phyloP scores from a whole-genome alignment of 2,888 invertebrate genomes.

The Oeneis ivallda region DNA sequence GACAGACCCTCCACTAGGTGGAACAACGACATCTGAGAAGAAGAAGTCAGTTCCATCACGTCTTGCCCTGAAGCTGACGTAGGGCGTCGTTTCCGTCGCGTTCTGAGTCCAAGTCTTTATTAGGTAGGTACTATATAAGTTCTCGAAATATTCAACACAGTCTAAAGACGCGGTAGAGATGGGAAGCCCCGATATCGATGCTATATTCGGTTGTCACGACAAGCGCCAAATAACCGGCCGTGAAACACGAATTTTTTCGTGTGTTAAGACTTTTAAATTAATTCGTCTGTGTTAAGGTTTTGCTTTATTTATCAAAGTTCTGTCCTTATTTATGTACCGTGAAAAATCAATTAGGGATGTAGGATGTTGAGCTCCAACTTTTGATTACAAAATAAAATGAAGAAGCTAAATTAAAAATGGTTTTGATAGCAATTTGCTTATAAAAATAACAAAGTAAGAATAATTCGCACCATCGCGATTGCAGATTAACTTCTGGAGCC shows the following conservation, averaged over 20 bases:
- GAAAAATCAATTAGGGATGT: background rate
- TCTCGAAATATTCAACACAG: conserved; percentile 27
- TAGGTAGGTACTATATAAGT: background rate
- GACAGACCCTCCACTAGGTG: too few species aligned
- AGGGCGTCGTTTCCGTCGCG: too few species aligned
- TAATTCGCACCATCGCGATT: too few species aligned
- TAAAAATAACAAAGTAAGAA: too few species aligned
- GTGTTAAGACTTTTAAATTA: conserved; percentile 15
- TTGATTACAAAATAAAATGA: too few species aligned
- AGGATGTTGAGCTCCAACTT: background rate
- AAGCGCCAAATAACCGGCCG: conserved; percentile 15
- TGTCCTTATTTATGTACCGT: background rate
- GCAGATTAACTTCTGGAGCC: too few species aligned
- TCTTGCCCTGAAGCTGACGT: too few species aligned
- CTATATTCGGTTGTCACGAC: conserved; percentile 28
- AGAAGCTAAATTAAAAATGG: too few species aligned
- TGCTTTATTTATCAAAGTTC: conserved; percentile 9
- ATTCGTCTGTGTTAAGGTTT: conserved; percentile 16
- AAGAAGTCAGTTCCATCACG: too few species aligned
- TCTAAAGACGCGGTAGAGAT: conserved; percentile 21
- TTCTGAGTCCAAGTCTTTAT: too few species aligned
- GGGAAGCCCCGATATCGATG: conserved; percentile 24
- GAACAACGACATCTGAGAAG: too few species aligned
- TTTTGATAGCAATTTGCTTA: too few species aligned
- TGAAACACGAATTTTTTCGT: conserved; percentile 14